phyloP scores from a whole-genome alignment of 2,888 invertebrate species.

The Tridacna gigas region DNA sequence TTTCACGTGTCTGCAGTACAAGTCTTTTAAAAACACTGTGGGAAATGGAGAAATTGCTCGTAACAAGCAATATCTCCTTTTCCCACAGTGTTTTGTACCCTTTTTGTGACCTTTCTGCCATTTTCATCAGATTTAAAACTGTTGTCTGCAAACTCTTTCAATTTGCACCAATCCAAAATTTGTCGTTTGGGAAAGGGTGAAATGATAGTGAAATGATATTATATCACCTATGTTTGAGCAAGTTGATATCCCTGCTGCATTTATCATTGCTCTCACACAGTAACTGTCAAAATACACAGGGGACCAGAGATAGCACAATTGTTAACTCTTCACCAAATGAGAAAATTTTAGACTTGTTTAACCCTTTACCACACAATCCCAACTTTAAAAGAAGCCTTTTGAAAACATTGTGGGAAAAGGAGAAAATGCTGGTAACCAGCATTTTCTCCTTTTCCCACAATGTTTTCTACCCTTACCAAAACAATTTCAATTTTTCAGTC shows the following conservation, averaged over 20 bases:
- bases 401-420: slow-evolving; percentile 6
- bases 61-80: not conserved
- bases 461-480: not conserved
- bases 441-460: not conserved
- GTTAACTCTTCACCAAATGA: too few relatives aligned
- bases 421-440: not conserved
- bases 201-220: not conserved
- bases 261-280: not conserved
- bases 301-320: too few relatives aligned
- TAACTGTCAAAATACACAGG: too few relatives aligned
- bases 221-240: not conserved
- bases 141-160: too few relatives aligned
- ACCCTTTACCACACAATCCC: too few relatives aligned
- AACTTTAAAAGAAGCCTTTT: not conserved
- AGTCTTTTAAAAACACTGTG: too few relatives aligned
- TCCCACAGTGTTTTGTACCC: not conserved
- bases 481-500: not conserved
- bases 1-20: too few relatives aligned
- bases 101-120: too few relatives aligned
- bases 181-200: not conserved
- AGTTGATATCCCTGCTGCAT: not conserved
- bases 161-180: too few relatives aligned
- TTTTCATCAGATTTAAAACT: too few relatives aligned
- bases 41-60: slow-evolving; percentile 10
- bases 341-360: too few relatives aligned